A percentile compares a stretch with the other conserved stretches of the same genome.
These are phyloP conservation scores for Cylloceria caligata DNA, from an alignment of 2,888 invertebrate species.

Conservation along the genomic window DNA sequence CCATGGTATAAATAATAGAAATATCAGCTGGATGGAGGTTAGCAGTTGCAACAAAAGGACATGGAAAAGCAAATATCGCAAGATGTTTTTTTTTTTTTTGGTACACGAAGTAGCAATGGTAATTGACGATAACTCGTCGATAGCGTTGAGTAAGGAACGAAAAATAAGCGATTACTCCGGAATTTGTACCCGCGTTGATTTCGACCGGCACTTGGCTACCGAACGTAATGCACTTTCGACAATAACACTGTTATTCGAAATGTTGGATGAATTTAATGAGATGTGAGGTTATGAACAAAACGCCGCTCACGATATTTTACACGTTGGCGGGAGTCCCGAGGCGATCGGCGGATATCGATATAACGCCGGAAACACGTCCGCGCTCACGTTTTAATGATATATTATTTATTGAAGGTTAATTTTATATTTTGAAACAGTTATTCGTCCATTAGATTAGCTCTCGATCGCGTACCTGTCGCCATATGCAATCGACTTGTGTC, in stretches of 20 bases:
- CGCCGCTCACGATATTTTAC: slow-evolving; percentile 59
- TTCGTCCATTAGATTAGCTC: background rate
- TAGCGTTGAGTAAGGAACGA: background rate
- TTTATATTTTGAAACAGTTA: background rate
- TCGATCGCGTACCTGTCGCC: slow-evolving; percentile 57
- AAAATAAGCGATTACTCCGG: background rate
- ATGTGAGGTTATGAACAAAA: slow-evolving; percentile 60
- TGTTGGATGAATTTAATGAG: background rate
- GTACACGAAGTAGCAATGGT: background rate
- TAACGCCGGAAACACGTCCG: slow-evolving; percentile 10
- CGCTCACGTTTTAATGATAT: background rate
- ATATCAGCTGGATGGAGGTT: background rate
- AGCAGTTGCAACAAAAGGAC: background rate
- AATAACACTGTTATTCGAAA: slow-evolving; percentile 15
- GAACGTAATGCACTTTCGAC: slow-evolving; percentile 3
- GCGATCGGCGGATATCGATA: slow-evolving; percentile 28
- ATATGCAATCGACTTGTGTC: slow-evolving; percentile 60
- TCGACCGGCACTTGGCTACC: background rate
- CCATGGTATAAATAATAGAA: background rate
- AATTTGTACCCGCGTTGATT: background rate
- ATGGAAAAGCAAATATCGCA: background rate
- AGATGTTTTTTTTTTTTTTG: background rate
- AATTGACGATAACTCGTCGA: background rate
- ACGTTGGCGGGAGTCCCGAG: slow-evolving; percentile 36
- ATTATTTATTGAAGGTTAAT: background rate